Base-by-base conservation (phyloP, 2,113 vertebrate genomes). In the Pomatorhinus ruficollis region DNA sequence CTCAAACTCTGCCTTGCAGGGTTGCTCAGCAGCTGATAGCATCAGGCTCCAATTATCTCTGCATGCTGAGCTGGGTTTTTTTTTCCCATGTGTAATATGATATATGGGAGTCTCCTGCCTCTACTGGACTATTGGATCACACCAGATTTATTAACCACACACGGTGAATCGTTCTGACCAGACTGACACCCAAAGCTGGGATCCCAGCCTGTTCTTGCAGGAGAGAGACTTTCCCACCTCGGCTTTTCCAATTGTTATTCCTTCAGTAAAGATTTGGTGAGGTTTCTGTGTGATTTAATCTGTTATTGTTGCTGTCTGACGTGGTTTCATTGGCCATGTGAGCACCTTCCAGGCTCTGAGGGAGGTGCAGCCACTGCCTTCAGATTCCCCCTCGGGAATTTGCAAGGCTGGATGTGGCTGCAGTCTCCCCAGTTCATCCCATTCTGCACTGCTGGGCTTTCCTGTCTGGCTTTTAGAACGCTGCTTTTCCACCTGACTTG, bases 1-100 rank as follows among this genome's bases (percentile, higher is more conserved):
- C 74, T 89, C 90, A 68, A 24, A 50, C 57, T 15, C 64, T 89
- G 91, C 93, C 94, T 96, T 72, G 93, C 74, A 90, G 89, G 87
- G 83, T 31, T 75, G 83, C 87, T 93, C 68, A 81, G 96, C 56
- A 82, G 90, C 90, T 86, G 88, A 96, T 81, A 85, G 84, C 93
- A 95, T 82, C 94, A 72, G 79, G 21, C 83, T 92, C 54, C 45
- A 83, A 95, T 97, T 93, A 91, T 87, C 90, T 84, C 82, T 66
- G 65, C 59, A 13, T 79, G 86, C 91, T 75, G 82, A 95, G 94
- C 83, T 91, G 86, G 83, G 75, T 7, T 53, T 87, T 94, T 94
- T 59, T 28, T 31, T 83, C 61, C 66, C 52, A 15, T 28, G 30
- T 76, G 84, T 78, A 64, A 72, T 69, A 12, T 76, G 94, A 59